Percentiles rank a stretch among this genome's conserved stretches.
phyloP scores from a whole-genome alignment of 2,797 vertebrate species.

The Anguilla anguilla region DNA sequence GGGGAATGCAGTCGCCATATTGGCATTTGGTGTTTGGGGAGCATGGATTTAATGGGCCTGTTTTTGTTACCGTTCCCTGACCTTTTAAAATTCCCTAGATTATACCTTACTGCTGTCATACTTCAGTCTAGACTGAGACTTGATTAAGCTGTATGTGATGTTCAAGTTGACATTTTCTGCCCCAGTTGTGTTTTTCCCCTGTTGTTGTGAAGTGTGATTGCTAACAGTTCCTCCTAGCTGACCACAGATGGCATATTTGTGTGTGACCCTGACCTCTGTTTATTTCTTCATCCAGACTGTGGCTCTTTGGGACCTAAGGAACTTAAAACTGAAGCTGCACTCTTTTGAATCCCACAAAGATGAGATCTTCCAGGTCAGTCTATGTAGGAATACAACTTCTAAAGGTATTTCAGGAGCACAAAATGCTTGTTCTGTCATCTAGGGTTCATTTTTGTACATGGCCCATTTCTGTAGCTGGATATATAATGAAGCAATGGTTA shows the following conservation, averaged over 20 bases:
- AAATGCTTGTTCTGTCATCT: background rate
- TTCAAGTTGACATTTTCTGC: background rate
- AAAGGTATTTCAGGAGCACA: background rate
- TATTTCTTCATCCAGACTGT: constrained; percentile 79
- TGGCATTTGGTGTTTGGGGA: background rate
- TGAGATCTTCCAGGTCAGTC: constrained; percentile 95
- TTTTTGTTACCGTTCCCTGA: background rate
- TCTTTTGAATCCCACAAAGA: constrained; percentile 99
- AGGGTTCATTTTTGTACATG: background rate
- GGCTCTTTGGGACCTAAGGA: constrained; percentile 95
- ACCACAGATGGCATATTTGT: background rate
- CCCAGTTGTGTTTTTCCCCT: background rate
- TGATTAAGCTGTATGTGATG: background rate
- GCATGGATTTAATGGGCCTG: background rate
- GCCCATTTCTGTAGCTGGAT: background rate
- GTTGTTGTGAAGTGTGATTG: background rate
- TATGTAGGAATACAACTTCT: background rate
- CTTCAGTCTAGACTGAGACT: background rate
- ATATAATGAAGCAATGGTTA: background rate
- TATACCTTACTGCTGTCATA: background rate
- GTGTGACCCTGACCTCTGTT: background rate
- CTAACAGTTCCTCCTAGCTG: background rate
- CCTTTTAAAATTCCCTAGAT: background rate
- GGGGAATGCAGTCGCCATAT: background rate
- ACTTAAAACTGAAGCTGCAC: constrained; percentile 95